phyloP scores from a whole-genome alignment of 2,797 vertebrate species.

The Sphenopsis melanotis region DNA sequence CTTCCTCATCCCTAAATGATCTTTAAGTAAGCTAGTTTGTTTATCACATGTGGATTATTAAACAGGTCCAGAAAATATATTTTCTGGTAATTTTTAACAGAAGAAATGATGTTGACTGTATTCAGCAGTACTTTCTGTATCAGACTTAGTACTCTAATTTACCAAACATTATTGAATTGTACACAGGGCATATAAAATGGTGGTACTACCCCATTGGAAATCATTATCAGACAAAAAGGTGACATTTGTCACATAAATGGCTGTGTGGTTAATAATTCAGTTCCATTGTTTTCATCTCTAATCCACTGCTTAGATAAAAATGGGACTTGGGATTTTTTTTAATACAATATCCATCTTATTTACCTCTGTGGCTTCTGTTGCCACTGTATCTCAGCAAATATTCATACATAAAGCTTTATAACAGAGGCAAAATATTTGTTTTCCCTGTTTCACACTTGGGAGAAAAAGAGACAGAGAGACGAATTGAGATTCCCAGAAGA shows the following conservation, averaged over 20 bases:
- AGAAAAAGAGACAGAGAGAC: background rate
- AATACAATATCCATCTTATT: background rate
- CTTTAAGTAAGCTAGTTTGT: background rate
- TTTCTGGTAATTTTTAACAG: background rate
- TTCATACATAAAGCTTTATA: background rate
- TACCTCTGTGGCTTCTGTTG: background rate
- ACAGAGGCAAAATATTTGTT: background rate
- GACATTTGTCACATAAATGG: background rate
- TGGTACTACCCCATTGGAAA: background rate
- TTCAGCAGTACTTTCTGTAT: background rate
- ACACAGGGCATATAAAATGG: background rate
- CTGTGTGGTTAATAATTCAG: background rate
- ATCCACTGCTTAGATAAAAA: background rate
- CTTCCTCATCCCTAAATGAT: background rate
- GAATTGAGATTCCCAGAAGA: background rate
- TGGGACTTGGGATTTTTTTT: background rate
- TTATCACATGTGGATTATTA: constrained; percentile 14
- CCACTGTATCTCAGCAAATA: background rate
- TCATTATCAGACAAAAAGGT: background rate
- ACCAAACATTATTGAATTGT: background rate
- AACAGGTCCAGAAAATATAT: background rate
- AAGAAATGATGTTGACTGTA: background rate
- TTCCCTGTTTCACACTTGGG: background rate
- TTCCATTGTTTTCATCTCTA: background rate
- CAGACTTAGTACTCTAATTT: background rate